Evolutionary conservation across 2,797 vertebrate species (phyloP).

Genomic region (Notamacropus eugenii): DNA sequence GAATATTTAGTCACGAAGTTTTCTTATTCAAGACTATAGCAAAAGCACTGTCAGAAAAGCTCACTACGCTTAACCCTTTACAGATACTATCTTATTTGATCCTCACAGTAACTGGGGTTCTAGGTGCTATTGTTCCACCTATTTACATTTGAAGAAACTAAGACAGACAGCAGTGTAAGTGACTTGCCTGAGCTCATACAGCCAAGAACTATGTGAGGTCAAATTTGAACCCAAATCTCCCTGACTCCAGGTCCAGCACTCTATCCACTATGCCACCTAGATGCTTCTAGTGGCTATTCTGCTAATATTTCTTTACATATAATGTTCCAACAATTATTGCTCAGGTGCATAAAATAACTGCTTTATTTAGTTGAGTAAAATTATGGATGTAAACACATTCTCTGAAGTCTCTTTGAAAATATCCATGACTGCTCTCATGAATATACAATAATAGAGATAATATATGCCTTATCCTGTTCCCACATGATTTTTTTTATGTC

Average conservation of each 20-base stretch:
- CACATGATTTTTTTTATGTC: not conserved
- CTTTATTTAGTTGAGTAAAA: not conserved
- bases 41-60: not conserved
- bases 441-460: not conserved
- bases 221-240: not conserved
- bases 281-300: not conserved
- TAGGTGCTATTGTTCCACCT: not conserved
- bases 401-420: not conserved
- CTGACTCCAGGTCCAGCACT: not conserved
- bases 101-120: not conserved
- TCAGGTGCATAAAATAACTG: not conserved
- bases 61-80: not conserved
- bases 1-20: not conserved
- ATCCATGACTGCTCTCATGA: not conserved
- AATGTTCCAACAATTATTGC: not conserved
- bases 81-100: not conserved
- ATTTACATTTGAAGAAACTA: not conserved
- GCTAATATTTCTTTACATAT: not conserved
- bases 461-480: not conserved
- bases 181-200: not conserved
- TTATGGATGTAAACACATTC: not conserved
- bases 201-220: not conserved
- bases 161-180: not conserved
- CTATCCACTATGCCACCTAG: not conserved
- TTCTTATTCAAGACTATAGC: not conserved